Evolutionary conservation across 2,797 vertebrate species (phyloP).

Genomic region (Cossypha heuglini): DNA sequence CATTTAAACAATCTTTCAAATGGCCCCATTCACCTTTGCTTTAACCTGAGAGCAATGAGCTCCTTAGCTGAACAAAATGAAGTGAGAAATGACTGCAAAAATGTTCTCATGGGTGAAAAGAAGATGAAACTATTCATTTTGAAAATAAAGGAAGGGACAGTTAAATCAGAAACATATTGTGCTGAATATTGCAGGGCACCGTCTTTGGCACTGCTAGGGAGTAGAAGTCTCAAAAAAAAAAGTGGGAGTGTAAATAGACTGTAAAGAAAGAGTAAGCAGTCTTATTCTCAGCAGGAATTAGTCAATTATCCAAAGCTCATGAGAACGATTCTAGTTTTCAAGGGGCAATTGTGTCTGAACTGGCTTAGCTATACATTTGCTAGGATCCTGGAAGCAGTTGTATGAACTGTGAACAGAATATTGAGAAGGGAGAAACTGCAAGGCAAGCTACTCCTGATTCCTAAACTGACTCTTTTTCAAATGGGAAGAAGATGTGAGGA

Average conservation of each 20-base stretch:
- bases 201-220: neutral
- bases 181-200: neutral
- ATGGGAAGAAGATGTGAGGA: neutral
- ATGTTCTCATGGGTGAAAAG: slow-evolving; percentile 2
- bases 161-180: slow-evolving; percentile 11
- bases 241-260: neutral
- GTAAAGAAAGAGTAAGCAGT: slow-evolving; percentile 21
- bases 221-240: neutral
- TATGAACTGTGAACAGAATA: slow-evolving; percentile 44
- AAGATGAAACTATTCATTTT: slow-evolving; percentile 8
- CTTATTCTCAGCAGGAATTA: slow-evolving; percentile 33
- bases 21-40: neutral
- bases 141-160: neutral
- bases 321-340: neutral
- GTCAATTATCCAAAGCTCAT: slow-evolving; percentile 33
- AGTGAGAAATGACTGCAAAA: neutral
- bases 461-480: neutral
- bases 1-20: neutral
- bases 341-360: slow-evolving; percentile 22
- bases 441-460: neutral
- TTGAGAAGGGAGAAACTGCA: neutral
- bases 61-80: neutral
- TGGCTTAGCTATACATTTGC: slow-evolving; percentile 54
- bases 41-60: neutral
- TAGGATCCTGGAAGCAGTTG: slow-evolving; percentile 30